These are phyloP conservation scores for Cinclus mexicanus DNA, from an alignment of 2,113 vertebrate genomes.

Conservation along the genomic window DNA sequence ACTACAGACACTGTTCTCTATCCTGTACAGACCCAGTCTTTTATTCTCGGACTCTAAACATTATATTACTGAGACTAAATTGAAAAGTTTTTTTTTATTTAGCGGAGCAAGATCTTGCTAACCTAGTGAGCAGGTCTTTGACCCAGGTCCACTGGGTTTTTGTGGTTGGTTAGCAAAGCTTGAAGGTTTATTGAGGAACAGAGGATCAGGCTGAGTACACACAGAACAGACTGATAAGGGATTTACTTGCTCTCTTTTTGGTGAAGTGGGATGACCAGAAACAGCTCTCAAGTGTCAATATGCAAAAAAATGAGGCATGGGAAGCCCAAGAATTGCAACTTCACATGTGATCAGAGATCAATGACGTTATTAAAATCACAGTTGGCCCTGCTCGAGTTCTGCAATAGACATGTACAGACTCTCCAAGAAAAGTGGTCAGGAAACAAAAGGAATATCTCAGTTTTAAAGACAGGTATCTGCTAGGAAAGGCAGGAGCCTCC, in stretches of 20 bases:
- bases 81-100: not conserved
- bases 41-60: not conserved
- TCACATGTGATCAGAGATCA: not conserved
- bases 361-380: not conserved
- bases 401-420: fast-evolving
- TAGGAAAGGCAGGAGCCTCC: too few relatives aligned
- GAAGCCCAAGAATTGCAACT: not conserved
- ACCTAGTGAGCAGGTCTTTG: not conserved
- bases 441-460: not conserved
- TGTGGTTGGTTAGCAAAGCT: not conserved
- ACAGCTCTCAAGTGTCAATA: not conserved
- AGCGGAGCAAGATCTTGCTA: not conserved
- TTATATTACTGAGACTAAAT: not conserved
- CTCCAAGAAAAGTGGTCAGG: not conserved
- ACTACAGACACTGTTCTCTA: not conserved
- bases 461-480: too few relatives aligned
- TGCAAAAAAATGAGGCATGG: not conserved
- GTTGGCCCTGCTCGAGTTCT: not conserved
- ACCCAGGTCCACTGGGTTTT: not conserved
- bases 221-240: not conserved
- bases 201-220: fast-evolving
- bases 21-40: not conserved
- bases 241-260: not conserved
- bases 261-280: not conserved
- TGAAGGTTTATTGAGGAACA: not conserved